Evolutionary conservation across 23 tunicate species (phyloP).

Genomic region (Pegea sp.): DNA sequence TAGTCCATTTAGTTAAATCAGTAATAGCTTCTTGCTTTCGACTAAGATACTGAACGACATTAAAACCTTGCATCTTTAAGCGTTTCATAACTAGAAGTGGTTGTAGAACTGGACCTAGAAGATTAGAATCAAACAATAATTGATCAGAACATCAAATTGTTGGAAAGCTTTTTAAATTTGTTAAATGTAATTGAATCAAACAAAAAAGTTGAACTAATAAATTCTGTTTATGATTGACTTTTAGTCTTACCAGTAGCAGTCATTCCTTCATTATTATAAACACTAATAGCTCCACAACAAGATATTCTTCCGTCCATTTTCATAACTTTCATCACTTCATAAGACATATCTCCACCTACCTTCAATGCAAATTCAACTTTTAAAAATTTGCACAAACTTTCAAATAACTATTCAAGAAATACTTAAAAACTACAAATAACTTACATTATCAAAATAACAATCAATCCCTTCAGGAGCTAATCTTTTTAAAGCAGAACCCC

Average conservation of each 20-base stretch:
- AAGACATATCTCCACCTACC: constrained; percentile 63
- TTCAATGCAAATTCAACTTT: too few species aligned
- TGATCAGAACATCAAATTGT: too few species aligned
- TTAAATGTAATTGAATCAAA: too few species aligned
- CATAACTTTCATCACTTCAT: constrained; percentile 27
- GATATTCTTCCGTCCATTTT: constrained; percentile 35
- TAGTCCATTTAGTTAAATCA: constrained; percentile 21
- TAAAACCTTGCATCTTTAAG: constrained; percentile 26
- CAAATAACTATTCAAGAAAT: too few species aligned
- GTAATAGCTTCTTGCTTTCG: constrained; percentile 7
- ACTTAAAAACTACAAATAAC: too few species aligned
- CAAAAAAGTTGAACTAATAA: too few species aligned
- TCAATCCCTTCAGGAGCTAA: constrained; percentile 79
- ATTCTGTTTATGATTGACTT: too few species aligned
- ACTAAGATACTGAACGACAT: constrained; percentile 3
- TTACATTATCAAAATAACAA: constrained; percentile 79
- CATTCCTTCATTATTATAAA: constrained; percentile 19
- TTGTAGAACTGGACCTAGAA: constrained; percentile 23
- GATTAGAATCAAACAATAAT: neutral
- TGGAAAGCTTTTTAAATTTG: too few species aligned
- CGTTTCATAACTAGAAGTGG: constrained; percentile 14
- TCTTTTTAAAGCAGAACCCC: constrained; percentile 18
- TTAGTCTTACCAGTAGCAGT: too few species aligned
- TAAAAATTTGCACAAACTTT: too few species aligned
- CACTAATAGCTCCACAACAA: constrained; percentile 25